Conservation (phyloP, 1,140 invertebrate genomes). For the Drosophila miranda region DNA sequence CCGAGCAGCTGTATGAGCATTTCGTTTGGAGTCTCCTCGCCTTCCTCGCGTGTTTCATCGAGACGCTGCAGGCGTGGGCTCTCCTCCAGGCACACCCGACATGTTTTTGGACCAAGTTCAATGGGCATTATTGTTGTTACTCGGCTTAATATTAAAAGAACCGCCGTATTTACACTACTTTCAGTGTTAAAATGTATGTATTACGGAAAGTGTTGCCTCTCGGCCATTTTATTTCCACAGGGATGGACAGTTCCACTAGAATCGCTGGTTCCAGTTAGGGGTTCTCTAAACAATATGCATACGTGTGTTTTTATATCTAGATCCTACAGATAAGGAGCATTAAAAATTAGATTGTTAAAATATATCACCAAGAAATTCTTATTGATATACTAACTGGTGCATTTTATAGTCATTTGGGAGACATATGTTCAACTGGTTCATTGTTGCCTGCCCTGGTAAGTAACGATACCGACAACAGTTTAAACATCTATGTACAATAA, state of each 20-base stretch:
- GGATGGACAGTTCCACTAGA: constrained; percentile 12
- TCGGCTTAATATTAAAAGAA: constrained; percentile 58
- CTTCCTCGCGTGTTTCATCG: constrained; percentile 69
- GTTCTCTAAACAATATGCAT: no score
- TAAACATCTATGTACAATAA: neutral
- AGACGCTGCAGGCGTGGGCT: constrained; percentile 59
- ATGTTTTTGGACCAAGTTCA: constrained; percentile 66
- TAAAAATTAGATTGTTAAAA: no score
- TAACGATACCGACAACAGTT: constrained; percentile 10
- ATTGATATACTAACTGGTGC: neutral
- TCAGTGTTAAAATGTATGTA: constrained; percentile 73
- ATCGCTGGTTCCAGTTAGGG: constrained; percentile 17
- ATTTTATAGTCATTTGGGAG: neutral
- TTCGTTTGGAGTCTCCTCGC: constrained; percentile 75
- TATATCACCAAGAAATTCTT: no score
- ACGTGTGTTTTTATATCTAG: no score
- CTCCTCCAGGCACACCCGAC: constrained; percentile 67
- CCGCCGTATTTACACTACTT: constrained; percentile 53
- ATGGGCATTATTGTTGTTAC: constrained; percentile 47
- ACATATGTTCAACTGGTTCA: neutral
- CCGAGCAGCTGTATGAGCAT: constrained; percentile 71
- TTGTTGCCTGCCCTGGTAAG: neutral
- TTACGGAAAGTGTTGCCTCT: constrained; percentile 57
- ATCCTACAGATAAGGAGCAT: no score
- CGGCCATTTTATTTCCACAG: constrained; percentile 61